phyloP scores from a whole-genome alignment of 2,888 invertebrate species.

The Alviniconcha strummeri region DNA sequence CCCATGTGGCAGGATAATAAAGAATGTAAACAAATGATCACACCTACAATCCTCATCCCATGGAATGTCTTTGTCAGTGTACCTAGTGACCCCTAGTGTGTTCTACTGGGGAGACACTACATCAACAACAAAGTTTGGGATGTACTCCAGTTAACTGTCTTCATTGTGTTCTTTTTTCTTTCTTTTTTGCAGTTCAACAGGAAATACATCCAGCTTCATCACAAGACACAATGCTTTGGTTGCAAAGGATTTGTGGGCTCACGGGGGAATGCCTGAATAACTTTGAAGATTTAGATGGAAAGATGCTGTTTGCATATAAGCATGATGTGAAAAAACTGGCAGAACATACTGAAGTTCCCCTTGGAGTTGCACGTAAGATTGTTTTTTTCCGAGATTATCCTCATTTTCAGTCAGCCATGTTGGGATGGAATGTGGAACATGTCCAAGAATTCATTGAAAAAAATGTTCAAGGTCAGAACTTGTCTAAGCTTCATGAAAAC shows the following conservation, averaged over 20 bases:
- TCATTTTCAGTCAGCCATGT: background rate
- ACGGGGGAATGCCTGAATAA: background rate
- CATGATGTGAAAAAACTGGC: background rate
- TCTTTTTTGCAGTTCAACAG: background rate
- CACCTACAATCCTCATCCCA: background rate
- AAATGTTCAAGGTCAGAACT: background rate
- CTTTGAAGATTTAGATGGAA: background rate
- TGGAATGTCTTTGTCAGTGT: background rate
- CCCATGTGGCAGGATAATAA: no score
- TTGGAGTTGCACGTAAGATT: slow-evolving; percentile 8
- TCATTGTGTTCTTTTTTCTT: background rate
- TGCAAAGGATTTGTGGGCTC: background rate
- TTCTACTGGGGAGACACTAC: no score
- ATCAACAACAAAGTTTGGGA: no score
- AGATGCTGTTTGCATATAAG: background rate
- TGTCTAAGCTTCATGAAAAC: background rate
- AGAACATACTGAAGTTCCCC: background rate
- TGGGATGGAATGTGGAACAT: background rate
- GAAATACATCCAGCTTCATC: background rate
- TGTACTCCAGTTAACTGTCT: background rate
- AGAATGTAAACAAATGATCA: no score
- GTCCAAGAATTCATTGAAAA: background rate
- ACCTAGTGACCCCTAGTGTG: no score
- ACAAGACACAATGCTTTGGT: background rate
- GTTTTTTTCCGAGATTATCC: slow-evolving; percentile 2